Conservation (phyloP, 2,797 vertebrate species). For the Poecile montanus region DNA sequence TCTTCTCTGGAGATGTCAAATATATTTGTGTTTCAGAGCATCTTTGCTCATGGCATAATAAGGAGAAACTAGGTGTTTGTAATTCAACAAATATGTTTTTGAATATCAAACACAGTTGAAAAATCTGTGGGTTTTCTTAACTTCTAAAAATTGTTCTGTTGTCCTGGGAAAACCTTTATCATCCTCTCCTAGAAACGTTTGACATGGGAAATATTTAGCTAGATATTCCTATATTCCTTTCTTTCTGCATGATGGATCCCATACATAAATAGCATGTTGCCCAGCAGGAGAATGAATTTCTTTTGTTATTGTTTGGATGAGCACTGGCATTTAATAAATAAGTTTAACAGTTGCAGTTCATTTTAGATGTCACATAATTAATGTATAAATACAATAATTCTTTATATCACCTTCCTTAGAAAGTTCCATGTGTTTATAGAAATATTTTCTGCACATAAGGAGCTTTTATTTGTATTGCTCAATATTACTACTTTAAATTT, state of each 20-base stretch:
- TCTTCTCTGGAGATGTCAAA: neutral
- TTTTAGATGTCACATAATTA: slow-evolving; percentile 12
- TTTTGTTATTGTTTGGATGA: neutral
- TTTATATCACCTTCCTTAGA: neutral
- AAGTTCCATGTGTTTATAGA: neutral
- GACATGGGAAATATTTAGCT: neutral
- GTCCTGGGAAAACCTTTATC: neutral
- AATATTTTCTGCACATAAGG: neutral
- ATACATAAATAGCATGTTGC: neutral
- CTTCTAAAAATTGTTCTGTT: neutral
- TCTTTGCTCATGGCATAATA: neutral
- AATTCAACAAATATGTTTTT: neutral
- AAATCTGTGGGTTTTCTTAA: neutral
- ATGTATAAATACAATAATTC: neutral
- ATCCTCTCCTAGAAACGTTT: neutral
- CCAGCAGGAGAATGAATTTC: neutral
- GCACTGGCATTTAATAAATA: neutral
- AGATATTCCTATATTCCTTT: neutral
- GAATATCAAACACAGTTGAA: neutral
- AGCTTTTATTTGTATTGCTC: neutral
- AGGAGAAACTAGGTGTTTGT: neutral
- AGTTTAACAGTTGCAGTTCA: neutral
- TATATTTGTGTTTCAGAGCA: neutral
- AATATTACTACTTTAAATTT: neutral
- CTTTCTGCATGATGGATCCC: neutral